Percentiles rank a stretch among this genome's conserved stretches.
phyloP scores from a whole-genome alignment of 2,113 vertebrate genomes.

The Anguilla rostrata region DNA sequence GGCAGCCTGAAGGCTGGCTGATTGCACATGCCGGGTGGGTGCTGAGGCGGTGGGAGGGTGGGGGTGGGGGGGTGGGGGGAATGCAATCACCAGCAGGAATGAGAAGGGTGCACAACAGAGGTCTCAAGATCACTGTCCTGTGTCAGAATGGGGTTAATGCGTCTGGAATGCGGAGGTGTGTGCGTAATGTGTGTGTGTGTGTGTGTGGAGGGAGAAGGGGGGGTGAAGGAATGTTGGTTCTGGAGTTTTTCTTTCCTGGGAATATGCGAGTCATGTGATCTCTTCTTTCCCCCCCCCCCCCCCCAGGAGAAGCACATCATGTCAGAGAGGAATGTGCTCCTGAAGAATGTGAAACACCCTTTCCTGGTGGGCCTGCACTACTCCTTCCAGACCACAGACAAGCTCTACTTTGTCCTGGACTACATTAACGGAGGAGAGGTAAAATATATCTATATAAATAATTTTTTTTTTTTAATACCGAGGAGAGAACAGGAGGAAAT shows the following conservation, averaged over 20 bases:
- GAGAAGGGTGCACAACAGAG: not conserved
- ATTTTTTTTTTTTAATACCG: not conserved
- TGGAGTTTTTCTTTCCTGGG: not conserved
- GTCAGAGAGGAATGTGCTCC: constrained; percentile 93
- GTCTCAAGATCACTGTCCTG: not conserved
- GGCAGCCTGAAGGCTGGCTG: not conserved
- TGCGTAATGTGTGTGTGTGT: too few species aligned
- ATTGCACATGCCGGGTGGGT: not conserved
- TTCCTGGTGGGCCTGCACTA: constrained; percentile 97
- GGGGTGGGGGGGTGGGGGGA: not conserved
- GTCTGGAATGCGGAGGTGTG: not conserved
- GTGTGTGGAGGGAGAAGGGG: not conserved
- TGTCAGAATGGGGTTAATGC: not conserved
- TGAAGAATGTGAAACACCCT: constrained; percentile 97
- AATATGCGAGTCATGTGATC: not conserved
- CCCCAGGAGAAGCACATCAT: constrained; percentile 97
- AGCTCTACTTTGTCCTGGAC: constrained; percentile 93
- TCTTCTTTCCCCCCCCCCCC: not conserved
- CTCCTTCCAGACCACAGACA: constrained; percentile 96
- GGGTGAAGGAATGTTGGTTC: not conserved
- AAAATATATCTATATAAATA: constrained; percentile 52
- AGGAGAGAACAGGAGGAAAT: constrained; percentile 43
- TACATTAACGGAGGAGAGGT: constrained; percentile 99
- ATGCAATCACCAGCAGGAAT: not conserved
- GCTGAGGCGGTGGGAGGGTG: too few species aligned